A percentile compares a stretch with the other conserved stretches of the same genome.
phyloP scores from a whole-genome alignment of 2,888 invertebrate genomes.

The Thysanoteuthis rhombus region DNA sequence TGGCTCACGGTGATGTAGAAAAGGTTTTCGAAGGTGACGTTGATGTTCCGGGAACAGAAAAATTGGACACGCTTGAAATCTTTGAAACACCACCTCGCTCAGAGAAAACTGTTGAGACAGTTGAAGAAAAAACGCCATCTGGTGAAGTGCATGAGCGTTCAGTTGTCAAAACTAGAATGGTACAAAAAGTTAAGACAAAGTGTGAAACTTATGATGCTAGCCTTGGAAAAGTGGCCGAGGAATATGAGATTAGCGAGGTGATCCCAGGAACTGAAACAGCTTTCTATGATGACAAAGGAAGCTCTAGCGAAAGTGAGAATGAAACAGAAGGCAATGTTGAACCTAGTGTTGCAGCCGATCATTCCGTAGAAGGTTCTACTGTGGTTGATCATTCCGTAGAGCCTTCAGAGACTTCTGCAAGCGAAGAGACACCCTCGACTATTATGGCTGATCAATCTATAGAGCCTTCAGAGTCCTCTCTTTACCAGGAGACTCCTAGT shows the following conservation, averaged over 20 bases:
- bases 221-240: conserved; percentile 42
- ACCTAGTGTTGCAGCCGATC: conserved; percentile 45
- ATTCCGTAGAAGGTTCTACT: conserved; percentile 42
- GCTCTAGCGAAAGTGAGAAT: conserved; percentile 39
- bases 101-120: conserved; percentile 50
- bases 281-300: conserved; percentile 44
- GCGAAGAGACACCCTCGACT: conserved; percentile 34
- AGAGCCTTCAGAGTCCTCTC: conserved; percentile 41
- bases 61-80: conserved; percentile 41
- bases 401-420: neutral
- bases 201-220: conserved; percentile 54
- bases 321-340: conserved; percentile 45
- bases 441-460: conserved; percentile 47
- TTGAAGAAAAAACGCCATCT: conserved; percentile 56
- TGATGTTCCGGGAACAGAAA: conserved; percentile 42
- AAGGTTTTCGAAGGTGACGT: conserved; percentile 48
- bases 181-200: conserved; percentile 54
- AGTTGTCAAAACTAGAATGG: conserved; percentile 58
- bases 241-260: conserved; percentile 57
- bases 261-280: conserved; percentile 58
- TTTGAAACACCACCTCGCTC: conserved; percentile 49
- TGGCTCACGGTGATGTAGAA: conserved; percentile 50
- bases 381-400: conserved; percentile 16
- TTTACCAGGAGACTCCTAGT: conserved; percentile 41
- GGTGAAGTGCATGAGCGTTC: conserved; percentile 55